A percentile compares a stretch with the other conserved stretches of the same genome.
Conservation (phyloP, 2,888 invertebrate species). For the Dascillus cervinus region DNA sequence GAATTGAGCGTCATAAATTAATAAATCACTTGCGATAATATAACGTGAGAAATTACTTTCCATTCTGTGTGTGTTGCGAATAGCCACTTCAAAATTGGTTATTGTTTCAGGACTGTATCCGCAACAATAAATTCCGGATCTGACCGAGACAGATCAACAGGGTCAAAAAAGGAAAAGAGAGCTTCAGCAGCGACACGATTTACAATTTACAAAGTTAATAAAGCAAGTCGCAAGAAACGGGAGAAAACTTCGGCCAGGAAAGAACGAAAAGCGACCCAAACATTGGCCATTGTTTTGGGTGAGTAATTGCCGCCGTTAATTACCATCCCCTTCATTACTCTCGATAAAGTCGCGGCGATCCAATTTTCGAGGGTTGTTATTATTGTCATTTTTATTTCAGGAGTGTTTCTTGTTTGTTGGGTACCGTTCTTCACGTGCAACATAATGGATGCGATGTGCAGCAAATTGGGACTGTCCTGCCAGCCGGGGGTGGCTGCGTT, state of each 20-base stretch:
- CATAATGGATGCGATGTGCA: constrained; percentile 94
- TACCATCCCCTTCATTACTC: no score
- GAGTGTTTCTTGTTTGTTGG: constrained; percentile 97
- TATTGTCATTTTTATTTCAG: constrained; percentile 59
- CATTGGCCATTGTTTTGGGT: constrained; percentile 97
- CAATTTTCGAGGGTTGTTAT: no score
- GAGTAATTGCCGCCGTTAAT: no score
- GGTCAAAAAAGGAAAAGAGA: constrained; percentile 68
- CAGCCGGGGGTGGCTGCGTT: constrained; percentile 84
- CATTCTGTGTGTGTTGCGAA: no score
- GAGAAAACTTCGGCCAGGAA: constrained; percentile 90
- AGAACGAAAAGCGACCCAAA: constrained; percentile 97
- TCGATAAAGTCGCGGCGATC: no score
- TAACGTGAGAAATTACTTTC: no score
- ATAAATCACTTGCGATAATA: no score
- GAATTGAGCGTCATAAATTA: no score
- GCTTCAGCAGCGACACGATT: constrained; percentile 68
- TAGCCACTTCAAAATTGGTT: no score
- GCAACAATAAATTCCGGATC: constrained; percentile 43
- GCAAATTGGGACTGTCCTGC: constrained; percentile 70
- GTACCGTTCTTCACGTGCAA: constrained; percentile 98
- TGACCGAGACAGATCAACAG: constrained; percentile 39
- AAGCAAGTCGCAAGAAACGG: constrained; percentile 89
- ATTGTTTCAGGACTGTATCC: constrained; percentile 52
- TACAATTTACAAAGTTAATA: constrained; percentile 89